phyloP scores from a whole-genome alignment of 2,113 vertebrate species.

The Gymnarchus niloticus region DNA sequence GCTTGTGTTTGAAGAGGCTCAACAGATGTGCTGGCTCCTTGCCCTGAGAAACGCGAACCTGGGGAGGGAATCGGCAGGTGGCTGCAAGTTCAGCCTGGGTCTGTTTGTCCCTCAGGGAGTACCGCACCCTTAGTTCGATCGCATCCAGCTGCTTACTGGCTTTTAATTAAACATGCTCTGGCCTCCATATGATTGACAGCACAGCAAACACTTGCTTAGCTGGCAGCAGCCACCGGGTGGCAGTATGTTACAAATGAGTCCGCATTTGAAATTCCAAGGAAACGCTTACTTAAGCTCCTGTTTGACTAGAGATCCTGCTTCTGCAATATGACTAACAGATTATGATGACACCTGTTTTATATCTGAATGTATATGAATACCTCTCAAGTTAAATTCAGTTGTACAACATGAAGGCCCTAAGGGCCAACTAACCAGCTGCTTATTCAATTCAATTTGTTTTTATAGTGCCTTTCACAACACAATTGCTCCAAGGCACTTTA shows the following conservation, averaged over 20 bases:
- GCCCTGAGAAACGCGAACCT: conserved; percentile 83
- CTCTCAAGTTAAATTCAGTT: neutral
- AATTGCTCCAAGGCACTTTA: no score
- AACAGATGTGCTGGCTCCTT: conserved; percentile 84
- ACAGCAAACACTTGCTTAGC: neutral
- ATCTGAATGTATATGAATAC: neutral
- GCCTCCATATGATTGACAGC: neutral
- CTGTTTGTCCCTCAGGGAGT: neutral
- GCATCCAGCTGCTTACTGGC: neutral
- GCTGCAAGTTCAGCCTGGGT: neutral
- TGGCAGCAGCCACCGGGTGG: conserved; percentile 7
- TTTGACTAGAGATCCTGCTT: neutral
- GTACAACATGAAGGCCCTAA: no score
- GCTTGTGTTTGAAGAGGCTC: conserved; percentile 80
- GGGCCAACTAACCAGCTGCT: no score
- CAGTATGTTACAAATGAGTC: neutral
- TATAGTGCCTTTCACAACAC: no score
- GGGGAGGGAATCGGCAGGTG: neutral
- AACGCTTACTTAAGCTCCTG: neutral
- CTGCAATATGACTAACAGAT: neutral
- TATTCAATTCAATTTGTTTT: no score
- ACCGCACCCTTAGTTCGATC: neutral
- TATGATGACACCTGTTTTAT: neutral
- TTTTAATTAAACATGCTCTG: neutral
- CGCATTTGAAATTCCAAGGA: neutral